Conservation (phyloP, 2,797 vertebrate species). For the Halcyon chelicuti region DNA sequence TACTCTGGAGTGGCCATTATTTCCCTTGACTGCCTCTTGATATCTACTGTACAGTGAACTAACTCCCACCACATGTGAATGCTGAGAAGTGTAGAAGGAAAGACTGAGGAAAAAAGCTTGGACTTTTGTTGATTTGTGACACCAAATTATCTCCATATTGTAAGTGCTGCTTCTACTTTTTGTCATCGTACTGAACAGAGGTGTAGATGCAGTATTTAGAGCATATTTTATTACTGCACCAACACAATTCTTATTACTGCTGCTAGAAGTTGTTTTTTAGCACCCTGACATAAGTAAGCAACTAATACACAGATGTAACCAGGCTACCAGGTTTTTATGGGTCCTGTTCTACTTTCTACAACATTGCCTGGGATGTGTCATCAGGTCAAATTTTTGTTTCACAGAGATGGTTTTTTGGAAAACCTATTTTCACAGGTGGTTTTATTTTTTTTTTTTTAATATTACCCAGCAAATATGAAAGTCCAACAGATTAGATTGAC, state of each 20-base stretch:
- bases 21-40: background rate
- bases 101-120: background rate
- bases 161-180: background rate
- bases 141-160: background rate
- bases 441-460: background rate
- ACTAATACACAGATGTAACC: background rate
- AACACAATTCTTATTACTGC: background rate
- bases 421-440: background rate
- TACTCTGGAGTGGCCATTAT: background rate
- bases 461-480: background rate
- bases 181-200: background rate
- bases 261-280: background rate
- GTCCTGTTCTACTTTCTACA: background rate
- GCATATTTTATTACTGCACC: background rate
- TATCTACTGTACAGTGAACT: background rate
- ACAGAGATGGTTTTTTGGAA: background rate
- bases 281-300: background rate
- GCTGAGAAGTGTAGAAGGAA: background rate
- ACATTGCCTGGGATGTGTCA: background rate
- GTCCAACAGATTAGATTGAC: background rate
- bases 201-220: background rate
- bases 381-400: background rate
- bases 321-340: background rate
- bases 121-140: background rate
- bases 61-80: background rate